Evolutionary conservation across 2,113 vertebrate genomes (phyloP), one percentile per base, ranked within the genome.

Genomic region (Cryptoleucopteryx plumbea): DNA sequence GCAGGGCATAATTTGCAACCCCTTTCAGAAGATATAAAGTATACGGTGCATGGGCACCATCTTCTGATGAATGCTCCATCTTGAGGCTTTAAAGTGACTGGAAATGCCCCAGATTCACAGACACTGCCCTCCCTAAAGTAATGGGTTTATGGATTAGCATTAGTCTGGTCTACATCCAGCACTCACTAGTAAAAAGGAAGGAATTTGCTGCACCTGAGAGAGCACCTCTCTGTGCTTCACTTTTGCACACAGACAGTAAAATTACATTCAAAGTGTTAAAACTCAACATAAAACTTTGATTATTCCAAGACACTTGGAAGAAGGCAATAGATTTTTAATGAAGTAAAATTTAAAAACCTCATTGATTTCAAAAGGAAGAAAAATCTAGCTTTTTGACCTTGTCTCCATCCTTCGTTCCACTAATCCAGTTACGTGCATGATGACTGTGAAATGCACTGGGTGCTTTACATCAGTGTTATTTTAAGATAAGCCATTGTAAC

Each of bases 301-400:
- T 95, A 96, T 82, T 94, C 70, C 68, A 87, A 94, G 89, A 72
- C 22, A 75, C 66, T 87, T 16, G 3, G 42, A 95, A 94, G 62
- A 82, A 62, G 29, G 86, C 70, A 94, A 89, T 66, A 95, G 65
- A 86, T 81, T 84, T 94, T 89, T 91, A 94, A 94, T 72, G 53
- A 92, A 92, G 36, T 79, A 88, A 95, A 82, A 91, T 79, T 89
- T 68, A 0, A 97, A 96, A 91, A 91, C 74, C 83, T 91, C 89
- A 94, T 38, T 89, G 78, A 82, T 72, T 79, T 79, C 81, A 85
- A 89, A 95, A 93, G 50, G 45, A 91, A 93, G 84, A 94, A 91
- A 94, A 88, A 93, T 77, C 45, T 77, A 90, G 36, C 58, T 87
- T 92, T 93, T 85, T 96, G 89, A 95, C 93, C 91, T 95, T 91